Percentiles rank a stretch among this genome's conserved stretches.
Evolutionary conservation across 1,140 invertebrate genomes (phyloP).

Genomic region (Riptortus pedestris): DNA sequence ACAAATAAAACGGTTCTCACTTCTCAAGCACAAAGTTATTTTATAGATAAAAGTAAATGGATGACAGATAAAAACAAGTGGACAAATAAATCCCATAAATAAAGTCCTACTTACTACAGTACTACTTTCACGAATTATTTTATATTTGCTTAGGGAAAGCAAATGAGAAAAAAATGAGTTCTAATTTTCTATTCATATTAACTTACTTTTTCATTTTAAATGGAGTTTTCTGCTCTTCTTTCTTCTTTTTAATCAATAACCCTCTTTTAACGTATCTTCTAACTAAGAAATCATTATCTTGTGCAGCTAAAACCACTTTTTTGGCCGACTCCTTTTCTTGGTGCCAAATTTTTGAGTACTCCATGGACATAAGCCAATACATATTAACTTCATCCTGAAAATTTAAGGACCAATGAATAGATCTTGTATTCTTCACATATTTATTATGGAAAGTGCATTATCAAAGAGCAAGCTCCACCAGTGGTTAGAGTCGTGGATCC

Average conservation of each 20-base stretch:
- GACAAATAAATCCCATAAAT: no score
- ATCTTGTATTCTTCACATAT: no score
- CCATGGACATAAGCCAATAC: neutral
- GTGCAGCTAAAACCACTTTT: neutral
- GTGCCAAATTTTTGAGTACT: neutral
- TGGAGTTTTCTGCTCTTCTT: neutral
- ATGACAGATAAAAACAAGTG: no score
- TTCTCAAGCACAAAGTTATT: no score
- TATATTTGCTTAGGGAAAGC: no score
- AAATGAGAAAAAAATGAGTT: no score
- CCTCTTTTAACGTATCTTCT: neutral
- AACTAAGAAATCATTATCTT: neutral
- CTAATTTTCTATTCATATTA: neutral
- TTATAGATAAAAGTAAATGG: no score
- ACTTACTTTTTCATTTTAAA: conserved; percentile 3
- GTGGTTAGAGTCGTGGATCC: neutral
- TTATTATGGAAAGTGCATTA: neutral
- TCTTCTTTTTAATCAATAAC: neutral
- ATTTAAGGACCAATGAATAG: no score
- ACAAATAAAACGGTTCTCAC: no score
- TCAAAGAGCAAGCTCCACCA: neutral
- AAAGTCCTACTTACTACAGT: no score
- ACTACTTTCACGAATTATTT: no score
- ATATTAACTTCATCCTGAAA: conserved; percentile 6
- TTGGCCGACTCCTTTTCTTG: neutral